phyloP scores from a whole-genome alignment of 2,113 vertebrate species.

The Octodon degus region DNA sequence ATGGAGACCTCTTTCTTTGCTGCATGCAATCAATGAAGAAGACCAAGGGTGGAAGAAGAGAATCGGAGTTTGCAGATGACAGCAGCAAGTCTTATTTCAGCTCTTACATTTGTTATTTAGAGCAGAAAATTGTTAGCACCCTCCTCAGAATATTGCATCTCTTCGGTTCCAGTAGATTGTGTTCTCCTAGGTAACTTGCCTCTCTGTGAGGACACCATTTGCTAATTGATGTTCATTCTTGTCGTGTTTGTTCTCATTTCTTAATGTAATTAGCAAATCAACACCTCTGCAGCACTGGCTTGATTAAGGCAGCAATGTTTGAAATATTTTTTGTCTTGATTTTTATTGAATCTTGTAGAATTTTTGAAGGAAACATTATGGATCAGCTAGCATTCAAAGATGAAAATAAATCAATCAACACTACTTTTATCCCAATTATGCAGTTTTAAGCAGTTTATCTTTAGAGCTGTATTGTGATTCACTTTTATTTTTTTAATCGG shows the following conservation, averaged over 20 bases:
- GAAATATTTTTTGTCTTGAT: neutral
- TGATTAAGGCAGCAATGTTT: neutral
- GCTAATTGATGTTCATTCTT: neutral
- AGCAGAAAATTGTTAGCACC: neutral
- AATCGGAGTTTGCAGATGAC: neutral
- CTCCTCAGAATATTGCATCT: neutral
- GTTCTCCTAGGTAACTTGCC: constrained; percentile 30
- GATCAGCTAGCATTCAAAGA: constrained; percentile 48
- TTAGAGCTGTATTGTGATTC: constrained; percentile 52
- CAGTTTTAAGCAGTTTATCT: constrained; percentile 51
- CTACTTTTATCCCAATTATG: constrained; percentile 27
- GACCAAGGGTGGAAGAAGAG: neutral
- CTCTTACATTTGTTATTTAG: constrained; percentile 14
- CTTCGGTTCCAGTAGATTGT: neutral
- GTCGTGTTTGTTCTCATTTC: neutral
- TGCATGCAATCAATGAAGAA: neutral
- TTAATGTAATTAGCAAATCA: constrained; percentile 8
- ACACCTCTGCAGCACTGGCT: neutral
- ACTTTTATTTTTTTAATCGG: constrained; percentile 53
- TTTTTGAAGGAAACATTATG: neutral
- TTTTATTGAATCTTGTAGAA: constrained; percentile 33
- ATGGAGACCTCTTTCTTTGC: neutral
- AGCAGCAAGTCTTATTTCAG: neutral
- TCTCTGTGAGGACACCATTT: neutral
- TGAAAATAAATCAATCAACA: constrained; percentile 47